These are phyloP conservation scores for Gari tellinella DNA, from an alignment of 2,888 invertebrate genomes.

Conservation along the genomic window DNA sequence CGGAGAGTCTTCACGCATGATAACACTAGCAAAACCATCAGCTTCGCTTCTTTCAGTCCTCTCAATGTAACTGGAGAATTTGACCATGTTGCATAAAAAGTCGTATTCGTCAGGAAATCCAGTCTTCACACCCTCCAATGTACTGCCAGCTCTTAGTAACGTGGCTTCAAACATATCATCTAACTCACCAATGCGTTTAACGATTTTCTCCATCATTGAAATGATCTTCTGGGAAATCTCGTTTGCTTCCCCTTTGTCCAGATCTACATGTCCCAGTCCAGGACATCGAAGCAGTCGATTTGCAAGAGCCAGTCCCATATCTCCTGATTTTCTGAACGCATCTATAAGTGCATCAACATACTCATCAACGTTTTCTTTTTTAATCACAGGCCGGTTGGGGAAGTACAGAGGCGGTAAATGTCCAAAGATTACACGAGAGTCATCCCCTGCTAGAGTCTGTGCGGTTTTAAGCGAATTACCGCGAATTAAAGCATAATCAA, in stretches of 20 bases:
- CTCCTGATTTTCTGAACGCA: not conserved
- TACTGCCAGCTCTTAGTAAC: conserved; percentile 38
- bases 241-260: no score
- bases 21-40: conserved; percentile 20
- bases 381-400: conserved; percentile 27
- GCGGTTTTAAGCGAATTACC: no score
- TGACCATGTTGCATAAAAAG: conserved; percentile 24
- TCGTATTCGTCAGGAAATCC: conserved; percentile 49
- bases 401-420: conserved; percentile 24
- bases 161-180: conserved; percentile 24
- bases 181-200: conserved; percentile 27
- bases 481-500: no score
- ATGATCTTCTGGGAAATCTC: not conserved
- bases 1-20: conserved; percentile 9
- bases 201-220: conserved; percentile 7
- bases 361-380: conserved; percentile 17
- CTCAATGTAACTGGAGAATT: conserved; percentile 13
- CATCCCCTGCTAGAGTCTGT: not conserved
- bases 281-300: no score
- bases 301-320: not conserved
- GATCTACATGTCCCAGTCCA: no score
- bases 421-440: conserved; percentile 26
- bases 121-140: conserved; percentile 31
- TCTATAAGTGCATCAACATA: conserved; percentile 17
- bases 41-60: conserved; percentile 9